Percentiles rank a stretch among this genome's conserved stretches.
These are phyloP conservation scores for Erannis defoliaria DNA, from an alignment of 2,888 invertebrate species.

Conservation along the genomic window DNA sequence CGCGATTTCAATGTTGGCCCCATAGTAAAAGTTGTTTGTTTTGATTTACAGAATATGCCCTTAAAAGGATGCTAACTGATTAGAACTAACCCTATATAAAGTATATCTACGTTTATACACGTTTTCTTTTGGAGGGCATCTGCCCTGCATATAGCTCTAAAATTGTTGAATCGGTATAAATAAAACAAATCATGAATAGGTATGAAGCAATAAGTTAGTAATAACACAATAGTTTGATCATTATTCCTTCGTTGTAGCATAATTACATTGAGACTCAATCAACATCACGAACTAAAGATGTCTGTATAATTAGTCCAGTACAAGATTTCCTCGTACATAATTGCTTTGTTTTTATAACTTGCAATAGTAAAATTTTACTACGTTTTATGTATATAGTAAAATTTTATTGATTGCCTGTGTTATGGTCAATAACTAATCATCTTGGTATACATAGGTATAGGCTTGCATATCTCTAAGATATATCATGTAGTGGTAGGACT, in stretches of 20 bases:
- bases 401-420: conserved; percentile 13
- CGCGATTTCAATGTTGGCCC: too few relatives aligned
- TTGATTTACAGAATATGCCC: too few relatives aligned
- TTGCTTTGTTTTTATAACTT: conserved; percentile 25
- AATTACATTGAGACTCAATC: conserved; percentile 27
- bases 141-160: too few relatives aligned
- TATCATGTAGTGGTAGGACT: neutral
- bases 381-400: conserved; percentile 4
- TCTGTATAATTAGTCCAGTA: conserved; percentile 23
- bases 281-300: conserved; percentile 29
- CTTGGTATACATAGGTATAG: neutral
- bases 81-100: too few relatives aligned
- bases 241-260: conserved; percentile 10
- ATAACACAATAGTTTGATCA: conserved; percentile 20
- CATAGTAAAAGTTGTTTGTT: too few relatives aligned
- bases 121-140: too few relatives aligned
- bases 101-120: too few relatives aligned
- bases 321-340: conserved; percentile 29
- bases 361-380: conserved; percentile 21
- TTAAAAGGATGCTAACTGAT: too few relatives aligned
- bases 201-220: neutral
- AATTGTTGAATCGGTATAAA: neutral
- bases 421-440: conserved; percentile 8
- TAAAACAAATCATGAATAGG: neutral
- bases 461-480: neutral